Percentiles rank a stretch among this genome's conserved stretches.
These are phyloP conservation scores for Acanthosepion pharaonis DNA, from an alignment of 2,888 invertebrate genomes.

Conservation along the genomic window DNA sequence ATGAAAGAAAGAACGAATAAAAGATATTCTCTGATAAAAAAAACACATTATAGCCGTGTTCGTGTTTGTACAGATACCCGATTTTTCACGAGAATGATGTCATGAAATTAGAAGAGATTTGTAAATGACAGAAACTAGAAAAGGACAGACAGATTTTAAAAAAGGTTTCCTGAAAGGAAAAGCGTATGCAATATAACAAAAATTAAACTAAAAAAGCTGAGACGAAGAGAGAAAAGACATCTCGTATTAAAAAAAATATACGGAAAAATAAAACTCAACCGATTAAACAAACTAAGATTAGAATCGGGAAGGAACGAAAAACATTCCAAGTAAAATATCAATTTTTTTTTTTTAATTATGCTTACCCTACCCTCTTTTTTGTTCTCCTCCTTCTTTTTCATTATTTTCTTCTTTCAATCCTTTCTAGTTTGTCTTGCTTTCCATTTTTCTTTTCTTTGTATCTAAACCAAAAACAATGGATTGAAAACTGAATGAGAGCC, in stretches of 20 bases:
- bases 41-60: no score
- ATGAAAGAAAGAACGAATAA: no score
- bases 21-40: no score
- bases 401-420: neutral
- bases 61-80: no score
- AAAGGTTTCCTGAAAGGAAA: neutral
- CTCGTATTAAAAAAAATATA: neutral
- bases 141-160: neutral
- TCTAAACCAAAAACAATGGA: neutral
- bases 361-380: neutral
- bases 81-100: no score
- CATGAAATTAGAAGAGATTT: neutral
- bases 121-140: neutral
- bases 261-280: neutral
- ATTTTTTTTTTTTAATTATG: neutral
- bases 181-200: neutral
- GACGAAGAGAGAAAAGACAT: neutral
- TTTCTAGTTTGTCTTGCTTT: neutral
- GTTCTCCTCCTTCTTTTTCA: neutral
- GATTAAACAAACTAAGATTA: neutral
- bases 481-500: neutral
- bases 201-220: no score
- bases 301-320: neutral
- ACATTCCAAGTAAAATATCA: neutral
- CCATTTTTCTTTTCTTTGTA: no score